These are phyloP conservation scores for Campoplex nolae DNA, from an alignment of 2,888 invertebrate genomes.

Conservation along the genomic window DNA sequence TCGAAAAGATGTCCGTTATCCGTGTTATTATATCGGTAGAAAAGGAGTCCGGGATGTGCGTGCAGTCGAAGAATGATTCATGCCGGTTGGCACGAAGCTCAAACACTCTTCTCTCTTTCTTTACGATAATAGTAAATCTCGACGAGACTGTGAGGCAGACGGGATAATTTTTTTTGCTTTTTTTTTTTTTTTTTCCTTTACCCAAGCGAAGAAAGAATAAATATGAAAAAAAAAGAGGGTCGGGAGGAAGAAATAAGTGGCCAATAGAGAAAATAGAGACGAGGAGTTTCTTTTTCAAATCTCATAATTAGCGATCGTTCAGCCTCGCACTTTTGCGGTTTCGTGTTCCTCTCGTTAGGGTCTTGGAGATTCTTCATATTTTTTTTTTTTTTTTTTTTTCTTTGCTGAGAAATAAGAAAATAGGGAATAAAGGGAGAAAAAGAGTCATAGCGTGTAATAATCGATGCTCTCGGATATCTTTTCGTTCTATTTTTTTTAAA, in stretches of 20 bases:
- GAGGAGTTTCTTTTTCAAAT: slow-evolving; percentile 53
- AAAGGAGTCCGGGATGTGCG: slow-evolving; percentile 20
- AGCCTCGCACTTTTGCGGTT: slow-evolving; percentile 60
- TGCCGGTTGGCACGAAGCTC: slow-evolving; percentile 9
- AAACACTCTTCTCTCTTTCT: background rate
- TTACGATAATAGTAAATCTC: slow-evolving; percentile 19
- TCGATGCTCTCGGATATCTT: background rate
- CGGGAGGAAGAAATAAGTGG: slow-evolving; percentile 51
- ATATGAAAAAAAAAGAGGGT: slow-evolving; percentile 22
- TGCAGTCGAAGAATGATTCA: slow-evolving; percentile 45
- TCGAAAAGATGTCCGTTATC: background rate
- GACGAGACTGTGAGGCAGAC: slow-evolving; percentile 36
- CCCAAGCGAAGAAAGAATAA: background rate
- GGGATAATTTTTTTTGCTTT: background rate
- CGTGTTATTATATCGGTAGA: background rate
- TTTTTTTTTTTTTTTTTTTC: background rate
- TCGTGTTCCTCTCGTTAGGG: slow-evolving; percentile 45
- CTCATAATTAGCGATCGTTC: slow-evolving; percentile 69
- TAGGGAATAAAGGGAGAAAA: background rate
- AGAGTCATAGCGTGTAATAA: slow-evolving; percentile 51
- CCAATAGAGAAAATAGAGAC: slow-evolving; percentile 62
- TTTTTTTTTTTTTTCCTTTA: background rate
- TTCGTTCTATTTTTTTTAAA: slow-evolving; percentile 26
- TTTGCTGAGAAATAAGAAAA: background rate
- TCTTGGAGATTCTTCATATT: background rate